Percentiles rank a stretch among this genome's conserved stretches.
These are phyloP conservation scores for Dexiosoma caninum DNA, from an alignment of 2,888 invertebrate genomes.

Conservation along the genomic window DNA sequence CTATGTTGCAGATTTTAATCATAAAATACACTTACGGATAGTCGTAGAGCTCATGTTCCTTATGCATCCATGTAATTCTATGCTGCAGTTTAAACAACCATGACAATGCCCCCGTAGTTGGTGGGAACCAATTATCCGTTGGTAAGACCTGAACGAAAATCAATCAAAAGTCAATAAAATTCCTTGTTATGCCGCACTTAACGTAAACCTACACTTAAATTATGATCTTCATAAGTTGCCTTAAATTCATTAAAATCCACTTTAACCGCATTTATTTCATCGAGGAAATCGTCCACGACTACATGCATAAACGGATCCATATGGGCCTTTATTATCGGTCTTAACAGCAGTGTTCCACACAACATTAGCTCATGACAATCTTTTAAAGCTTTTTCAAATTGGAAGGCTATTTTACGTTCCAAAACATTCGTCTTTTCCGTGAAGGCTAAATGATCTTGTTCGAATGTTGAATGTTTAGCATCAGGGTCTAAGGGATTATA, in stretches of 20 bases:
- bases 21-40: constrained; percentile 80
- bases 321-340: constrained; percentile 86
- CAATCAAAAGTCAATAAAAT: too few relatives aligned
- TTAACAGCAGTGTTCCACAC: constrained; percentile 85
- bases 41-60: constrained; percentile 82
- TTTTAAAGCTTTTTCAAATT: constrained; percentile 88
- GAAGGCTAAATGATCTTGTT: constrained; percentile 82
- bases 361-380: constrained; percentile 87
- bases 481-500: constrained; percentile 88
- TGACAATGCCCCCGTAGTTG: constrained; percentile 85
- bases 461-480: constrained; percentile 83
- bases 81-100: constrained; percentile 84
- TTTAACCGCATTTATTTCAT: constrained; percentile 83
- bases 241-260: constrained; percentile 81
- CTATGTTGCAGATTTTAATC: too few relatives aligned
- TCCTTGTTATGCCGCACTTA: neutral
- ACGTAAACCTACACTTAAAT: constrained; percentile 63
- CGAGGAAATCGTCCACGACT: constrained; percentile 83
- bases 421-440: constrained; percentile 82
- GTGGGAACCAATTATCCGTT: constrained; percentile 85
- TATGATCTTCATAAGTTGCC: constrained; percentile 69
- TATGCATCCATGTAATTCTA: constrained; percentile 81
- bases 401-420: constrained; percentile 87
- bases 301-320: constrained; percentile 83
- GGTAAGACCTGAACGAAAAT: constrained; percentile 77